A percentile compares a stretch with the other conserved stretches of the same genome.
These are phyloP conservation scores for Amphipyra tragopoginis DNA, from an alignment of 2,888 invertebrate species.

Conservation along the genomic window DNA sequence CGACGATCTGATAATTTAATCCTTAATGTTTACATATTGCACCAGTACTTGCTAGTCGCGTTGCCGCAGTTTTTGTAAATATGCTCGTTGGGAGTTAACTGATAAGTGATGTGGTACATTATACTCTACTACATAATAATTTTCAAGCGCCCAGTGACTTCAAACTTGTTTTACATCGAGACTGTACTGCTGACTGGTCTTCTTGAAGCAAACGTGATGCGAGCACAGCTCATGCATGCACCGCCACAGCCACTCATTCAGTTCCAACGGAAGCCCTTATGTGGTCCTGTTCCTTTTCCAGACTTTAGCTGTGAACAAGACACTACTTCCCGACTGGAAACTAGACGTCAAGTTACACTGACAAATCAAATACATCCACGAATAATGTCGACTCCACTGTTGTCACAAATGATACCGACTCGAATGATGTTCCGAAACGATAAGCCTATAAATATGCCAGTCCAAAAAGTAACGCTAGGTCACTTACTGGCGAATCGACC, in stretches of 20 bases:
- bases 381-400: background rate
- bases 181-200: slow-evolving; percentile 30
- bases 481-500: no score
- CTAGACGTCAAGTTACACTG: background rate
- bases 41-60: background rate
- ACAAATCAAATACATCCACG: slow-evolving; percentile 5
- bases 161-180: slow-evolving; percentile 13
- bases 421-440: no score
- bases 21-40: slow-evolving; percentile 18
- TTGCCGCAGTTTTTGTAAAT: slow-evolving; percentile 12
- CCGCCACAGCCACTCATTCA: background rate
- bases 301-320: slow-evolving; percentile 3
- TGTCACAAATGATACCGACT: background rate
- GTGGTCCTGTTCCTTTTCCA: slow-evolving; percentile 9
- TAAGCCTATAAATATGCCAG: no score
- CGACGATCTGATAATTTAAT: slow-evolving; percentile 33
- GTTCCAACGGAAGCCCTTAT: background rate
- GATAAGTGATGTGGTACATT: slow-evolving; percentile 45
- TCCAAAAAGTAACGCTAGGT: no score
- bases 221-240: background rate
- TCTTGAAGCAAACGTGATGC: slow-evolving; percentile 17
- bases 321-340: slow-evolving; percentile 25
- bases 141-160: slow-evolving; percentile 25
- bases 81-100: slow-evolving; percentile 24
- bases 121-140: slow-evolving; percentile 23